phyloP scores from a whole-genome alignment of 2,888 invertebrate species.

The Strigamia maritima region DNA sequence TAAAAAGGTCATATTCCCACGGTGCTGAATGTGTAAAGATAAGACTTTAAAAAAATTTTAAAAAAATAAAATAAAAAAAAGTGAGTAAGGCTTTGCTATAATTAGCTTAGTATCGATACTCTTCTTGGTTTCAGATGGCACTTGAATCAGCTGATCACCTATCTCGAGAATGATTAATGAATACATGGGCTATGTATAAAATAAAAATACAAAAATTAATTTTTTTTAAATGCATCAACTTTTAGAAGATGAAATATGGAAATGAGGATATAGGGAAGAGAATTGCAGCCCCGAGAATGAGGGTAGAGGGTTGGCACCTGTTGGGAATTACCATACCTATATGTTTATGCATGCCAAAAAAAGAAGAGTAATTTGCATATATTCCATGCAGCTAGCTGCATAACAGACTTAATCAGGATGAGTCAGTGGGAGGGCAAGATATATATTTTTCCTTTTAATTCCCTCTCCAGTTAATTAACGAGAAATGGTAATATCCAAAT shows the following conservation, averaged over 20 bases:
- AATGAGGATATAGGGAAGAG: conserved; percentile 1
- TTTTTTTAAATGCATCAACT: not conserved
- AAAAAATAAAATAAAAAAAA: not conserved
- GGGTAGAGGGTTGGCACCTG: conserved; percentile 23
- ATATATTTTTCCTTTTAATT: conserved; percentile 26
- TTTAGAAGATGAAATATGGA: conserved; percentile 20
- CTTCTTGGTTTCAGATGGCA: conserved; percentile 2
- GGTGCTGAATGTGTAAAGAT: conserved; percentile 32
- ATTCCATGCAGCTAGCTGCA: not conserved
- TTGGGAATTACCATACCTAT: conserved; percentile 17
- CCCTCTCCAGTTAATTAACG: conserved; percentile 30
- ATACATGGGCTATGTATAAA: not conserved
- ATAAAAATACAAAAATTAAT: not conserved
- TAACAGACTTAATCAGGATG: conserved; percentile 21
- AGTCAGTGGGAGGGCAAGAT: not conserved
- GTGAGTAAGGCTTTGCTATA: conserved; percentile 12
- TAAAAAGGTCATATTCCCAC: conserved; percentile 23
- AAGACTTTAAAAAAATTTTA: conserved; percentile 9
- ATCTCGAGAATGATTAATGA: conserved; percentile 12
- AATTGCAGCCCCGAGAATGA: conserved; percentile 9
- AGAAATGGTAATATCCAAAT: conserved; percentile 15
- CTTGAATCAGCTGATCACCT: conserved; percentile 18
- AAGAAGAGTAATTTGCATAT: conserved; percentile 13
- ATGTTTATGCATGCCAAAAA: conserved; percentile 28
- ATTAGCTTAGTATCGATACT: conserved; percentile 30